Percentiles rank a stretch among this genome's conserved stretches.
Conservation (phyloP, 2,797 vertebrate genomes). For the Petrocephalus schoutedeni region DNA sequence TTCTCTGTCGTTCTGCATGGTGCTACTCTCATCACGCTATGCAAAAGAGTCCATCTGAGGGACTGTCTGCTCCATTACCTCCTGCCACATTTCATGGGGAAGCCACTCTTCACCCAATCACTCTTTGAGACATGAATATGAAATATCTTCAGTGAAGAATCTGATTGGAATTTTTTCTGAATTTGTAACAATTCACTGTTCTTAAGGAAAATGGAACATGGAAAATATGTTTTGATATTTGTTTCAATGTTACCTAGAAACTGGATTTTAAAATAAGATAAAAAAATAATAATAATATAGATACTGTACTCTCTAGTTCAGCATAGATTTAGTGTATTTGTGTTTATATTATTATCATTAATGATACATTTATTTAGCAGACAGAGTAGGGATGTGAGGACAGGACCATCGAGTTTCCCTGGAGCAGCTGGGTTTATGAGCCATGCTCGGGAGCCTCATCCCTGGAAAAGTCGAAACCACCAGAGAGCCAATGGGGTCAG, state of each 20-base stretch:
- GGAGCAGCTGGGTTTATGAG: no score
- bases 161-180: background rate
- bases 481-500: no score
- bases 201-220: background rate
- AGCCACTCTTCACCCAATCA: constrained; percentile 39
- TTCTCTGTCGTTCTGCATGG: constrained; percentile 44
- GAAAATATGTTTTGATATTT: background rate
- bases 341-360: no score
- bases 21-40: constrained; percentile 59
- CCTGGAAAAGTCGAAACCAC: no score
- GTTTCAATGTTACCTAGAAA: background rate
- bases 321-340: no score
- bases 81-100: constrained; percentile 41
- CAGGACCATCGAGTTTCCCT: no score
- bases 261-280: background rate
- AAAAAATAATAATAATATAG: background rate
- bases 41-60: constrained; percentile 55
- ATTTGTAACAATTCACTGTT: background rate
- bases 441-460: no score
- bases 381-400: no score
- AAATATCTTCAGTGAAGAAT: background rate
- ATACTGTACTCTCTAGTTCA: no score
- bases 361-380: no score
- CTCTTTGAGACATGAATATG: constrained; percentile 35
- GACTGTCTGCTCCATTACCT: constrained; percentile 55